Conservation (phyloP, 2,113 vertebrate genomes). For the Agapornis roseicollis region DNA sequence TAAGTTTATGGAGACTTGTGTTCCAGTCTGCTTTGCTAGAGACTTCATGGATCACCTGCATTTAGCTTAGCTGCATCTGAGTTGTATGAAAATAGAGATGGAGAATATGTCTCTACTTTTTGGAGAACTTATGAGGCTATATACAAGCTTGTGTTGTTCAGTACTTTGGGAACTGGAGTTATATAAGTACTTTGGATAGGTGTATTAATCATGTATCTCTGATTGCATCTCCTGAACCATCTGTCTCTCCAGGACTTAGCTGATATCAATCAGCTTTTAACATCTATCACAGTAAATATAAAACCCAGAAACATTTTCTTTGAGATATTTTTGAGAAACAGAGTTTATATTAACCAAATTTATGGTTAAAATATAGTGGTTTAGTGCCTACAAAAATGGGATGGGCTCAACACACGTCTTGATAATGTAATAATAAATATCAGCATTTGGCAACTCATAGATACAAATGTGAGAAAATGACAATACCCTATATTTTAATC, state of each 20-base stretch:
- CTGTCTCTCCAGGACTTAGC: not conserved
- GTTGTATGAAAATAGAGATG: not conserved
- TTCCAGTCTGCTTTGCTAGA: not conserved
- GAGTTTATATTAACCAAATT: accelerated
- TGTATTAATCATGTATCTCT: not conserved
- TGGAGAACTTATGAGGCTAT: not conserved
- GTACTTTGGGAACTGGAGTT: not conserved
- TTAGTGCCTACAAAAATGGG: not conserved
- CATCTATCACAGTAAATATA: not conserved
- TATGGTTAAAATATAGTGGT: not conserved
- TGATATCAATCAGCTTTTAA: not conserved
- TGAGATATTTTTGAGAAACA: not conserved
- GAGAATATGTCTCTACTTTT: not conserved
- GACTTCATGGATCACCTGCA: not conserved
- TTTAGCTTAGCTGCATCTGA: not conserved
- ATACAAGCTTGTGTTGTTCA: not conserved
- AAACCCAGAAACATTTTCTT: not conserved
- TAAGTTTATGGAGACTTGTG: not conserved
- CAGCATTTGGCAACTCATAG: not conserved
- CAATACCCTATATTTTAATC: not conserved
- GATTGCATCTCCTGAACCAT: not conserved
- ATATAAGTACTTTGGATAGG: not conserved
- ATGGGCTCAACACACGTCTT: not conserved
- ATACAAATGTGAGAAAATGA: not conserved
- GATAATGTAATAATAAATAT: not conserved